phyloP scores from a whole-genome alignment of 2,888 invertebrate genomes.

The Drosophila mimetica region DNA sequence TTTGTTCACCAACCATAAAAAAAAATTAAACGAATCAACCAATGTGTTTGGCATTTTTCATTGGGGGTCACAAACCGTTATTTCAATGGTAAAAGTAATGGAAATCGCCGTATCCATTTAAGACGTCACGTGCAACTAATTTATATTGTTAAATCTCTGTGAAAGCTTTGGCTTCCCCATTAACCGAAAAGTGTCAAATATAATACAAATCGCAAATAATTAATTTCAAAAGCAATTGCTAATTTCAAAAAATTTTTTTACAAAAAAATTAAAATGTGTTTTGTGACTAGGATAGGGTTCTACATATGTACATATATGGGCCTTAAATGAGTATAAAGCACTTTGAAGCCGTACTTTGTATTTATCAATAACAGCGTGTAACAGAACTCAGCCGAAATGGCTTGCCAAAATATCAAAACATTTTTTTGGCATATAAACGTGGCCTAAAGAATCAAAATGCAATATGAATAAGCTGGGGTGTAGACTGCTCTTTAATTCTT shows the following conservation, averaged over 20 bases:
- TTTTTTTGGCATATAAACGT: slow-evolving; percentile 22
- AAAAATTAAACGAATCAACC: slow-evolving; percentile 54
- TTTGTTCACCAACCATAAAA: slow-evolving; percentile 41
- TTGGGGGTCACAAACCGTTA: slow-evolving; percentile 25
- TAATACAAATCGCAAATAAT: neutral
- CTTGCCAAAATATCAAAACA: neutral
- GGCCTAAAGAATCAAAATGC: slow-evolving; percentile 4
- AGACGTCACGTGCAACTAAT: slow-evolving; percentile 66
- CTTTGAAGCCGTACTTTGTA: too few species aligned
- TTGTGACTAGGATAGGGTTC: too few species aligned
- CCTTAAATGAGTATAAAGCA: too few species aligned
- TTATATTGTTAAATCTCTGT: slow-evolving; percentile 38
- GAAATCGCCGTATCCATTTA: slow-evolving; percentile 34
- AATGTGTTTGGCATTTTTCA: slow-evolving; percentile 51
- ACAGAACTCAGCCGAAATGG: neutral
- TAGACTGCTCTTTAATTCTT: neutral
- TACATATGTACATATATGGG: too few species aligned
- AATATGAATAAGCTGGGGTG: neutral
- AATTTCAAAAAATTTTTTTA: neutral
- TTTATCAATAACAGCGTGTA: too few species aligned
- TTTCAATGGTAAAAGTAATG: slow-evolving; percentile 10
- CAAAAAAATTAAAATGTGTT: too few species aligned
- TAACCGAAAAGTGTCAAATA: neutral
- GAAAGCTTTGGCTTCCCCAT: too few species aligned
- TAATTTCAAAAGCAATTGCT: neutral